Evolutionary conservation across 2,113 vertebrate species (phyloP), one percentile per base, ranked within the genome.

Genomic region (Bagarius yarrelli): DNA sequence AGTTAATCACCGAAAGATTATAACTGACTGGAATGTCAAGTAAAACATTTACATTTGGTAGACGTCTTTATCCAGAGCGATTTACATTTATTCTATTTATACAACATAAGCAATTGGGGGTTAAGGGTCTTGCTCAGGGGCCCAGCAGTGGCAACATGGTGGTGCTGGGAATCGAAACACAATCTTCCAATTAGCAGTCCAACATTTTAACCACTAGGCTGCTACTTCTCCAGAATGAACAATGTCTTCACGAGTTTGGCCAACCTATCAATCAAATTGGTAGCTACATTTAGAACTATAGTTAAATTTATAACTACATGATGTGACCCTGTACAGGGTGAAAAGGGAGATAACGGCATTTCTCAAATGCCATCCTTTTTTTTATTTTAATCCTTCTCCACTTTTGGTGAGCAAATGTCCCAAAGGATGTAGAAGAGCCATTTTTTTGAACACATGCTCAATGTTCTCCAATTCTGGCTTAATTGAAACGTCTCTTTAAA

Each of bases 401-500:
- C 14, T 63, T 79, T 47, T 79, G 52, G 34, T 55, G 21, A 30
- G 25, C 25, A 69, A 34, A 23, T 44, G 27, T 80, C 63, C 36
- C 66, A 55, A 25, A 36, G 67, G 63, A 76, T 77, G 64, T 76
- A 78, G 40, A 50, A 53, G 25, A 81, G 81, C 69, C 73, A 74
- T 73, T 73, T 84, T 56, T 81, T 79, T 78, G 57, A 81, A 66
- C 79, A 73, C 71, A 81, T 56, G 67, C 67, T 56, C 52, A 72
- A 72, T 80, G 69, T 83, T 82, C 74, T 83, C 80, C 67, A 47
- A 86, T 84, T 70, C 60, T 40, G 77, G 40, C 83, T 86, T 90
- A 88, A 90, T 90, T 89, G 88, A 91, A 90, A 89, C 87, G 85
- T 89, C 74, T 81, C 83, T 88, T 88, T 88, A 86, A 84, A 84